Base-by-base conservation (phyloP, 2,797 vertebrate genomes). In the Nothura maculosa region DNA sequence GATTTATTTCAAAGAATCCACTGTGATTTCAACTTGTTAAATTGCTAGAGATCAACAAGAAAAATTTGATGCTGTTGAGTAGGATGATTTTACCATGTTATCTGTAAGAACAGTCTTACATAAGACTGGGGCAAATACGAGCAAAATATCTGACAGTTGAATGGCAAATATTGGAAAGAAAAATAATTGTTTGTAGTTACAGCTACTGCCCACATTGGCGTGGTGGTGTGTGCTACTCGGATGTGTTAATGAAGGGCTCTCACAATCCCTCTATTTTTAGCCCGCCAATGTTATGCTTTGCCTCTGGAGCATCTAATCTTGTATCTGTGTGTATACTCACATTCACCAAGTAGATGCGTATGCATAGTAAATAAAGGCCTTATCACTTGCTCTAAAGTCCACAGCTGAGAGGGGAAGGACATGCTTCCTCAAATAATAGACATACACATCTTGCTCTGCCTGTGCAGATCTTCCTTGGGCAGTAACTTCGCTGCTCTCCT, bases 21-120 rank as follows among this genome's bases (percentile, higher is more conserved):
- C 10, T 45, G 30, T 62, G 9, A 43, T 77, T 81, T 84, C 72
- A 81, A 6, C 6, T 36, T 90, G 18, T 76, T 68, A 58, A 17
- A 58, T 80, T 68, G 58, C 43, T 62, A 5, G 4, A 36, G 25
- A 47, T 24, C 43, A 47, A 45, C n/a, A 24, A 67, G 30, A 34
- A 24, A 8, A 7, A 0, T 0, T 1, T 3, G 3, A 8, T 9
- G 1, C 6, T 30, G 14, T 67, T 58, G 27, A 64, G n/a, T 34
- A 32, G 40, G 67, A 61, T 9, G 10, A 5, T 12, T 76, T 85
- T 63, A 54, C 27, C 24, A 28, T 25, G 50, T 19, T 3, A 54
- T 42, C 48, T 82, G 6, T 19, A 50, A 70, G 61, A 27, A 12
- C 14, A 58, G 4, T 18, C 27, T 84, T 52, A 47, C 38, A 38